phyloP scores from a whole-genome alignment of 2,888 invertebrate genomes.

The Philhelius pedissequus region DNA sequence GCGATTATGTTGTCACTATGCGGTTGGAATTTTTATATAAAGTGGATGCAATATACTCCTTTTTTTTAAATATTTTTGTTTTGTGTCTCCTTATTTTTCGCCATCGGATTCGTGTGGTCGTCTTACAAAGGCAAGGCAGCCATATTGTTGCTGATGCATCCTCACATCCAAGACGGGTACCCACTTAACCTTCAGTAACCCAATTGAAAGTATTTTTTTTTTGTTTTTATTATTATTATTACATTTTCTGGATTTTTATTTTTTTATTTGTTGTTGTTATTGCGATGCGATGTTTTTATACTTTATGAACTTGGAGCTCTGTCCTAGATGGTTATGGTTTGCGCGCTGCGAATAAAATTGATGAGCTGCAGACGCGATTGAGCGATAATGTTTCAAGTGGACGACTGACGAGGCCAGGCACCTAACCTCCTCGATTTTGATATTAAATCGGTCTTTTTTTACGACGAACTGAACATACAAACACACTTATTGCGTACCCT shows the following conservation, averaged over 20 bases:
- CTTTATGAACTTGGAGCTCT: slow-evolving; percentile 59
- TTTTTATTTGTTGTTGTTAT: not conserved
- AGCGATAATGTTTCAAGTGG: slow-evolving; percentile 20
- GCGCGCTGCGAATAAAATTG: slow-evolving; percentile 49
- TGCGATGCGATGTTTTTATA: slow-evolving; percentile 50
- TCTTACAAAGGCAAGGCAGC: slow-evolving; percentile 1
- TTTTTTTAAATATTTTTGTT: not conserved
- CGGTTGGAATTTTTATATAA: slow-evolving; percentile 63
- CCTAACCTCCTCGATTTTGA: not conserved
- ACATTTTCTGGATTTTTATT: not conserved
- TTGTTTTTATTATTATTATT: not conserved
- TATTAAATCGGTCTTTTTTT: slow-evolving; percentile 1
- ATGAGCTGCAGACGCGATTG: slow-evolving; percentile 63
- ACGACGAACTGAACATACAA: too few species aligned
- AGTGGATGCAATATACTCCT: slow-evolving; percentile 49
- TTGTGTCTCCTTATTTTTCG: not conserved
- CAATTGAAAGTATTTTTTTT: slow-evolving; percentile 44
- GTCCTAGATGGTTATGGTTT: slow-evolving; percentile 36
- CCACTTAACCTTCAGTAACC: slow-evolving; percentile 65
- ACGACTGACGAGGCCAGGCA: not conserved
- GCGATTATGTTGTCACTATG: slow-evolving; percentile 68
- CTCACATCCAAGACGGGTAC: slow-evolving; percentile 21
- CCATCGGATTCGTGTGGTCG: not conserved
- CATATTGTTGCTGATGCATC: slow-evolving; percentile 45
- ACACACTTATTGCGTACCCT: slow-evolving; percentile 38